A percentile compares a stretch with the other conserved stretches of the same genome.
Evolutionary conservation across 2,888 invertebrate species (phyloP).

Genomic region (Electrophaes corylata): DNA sequence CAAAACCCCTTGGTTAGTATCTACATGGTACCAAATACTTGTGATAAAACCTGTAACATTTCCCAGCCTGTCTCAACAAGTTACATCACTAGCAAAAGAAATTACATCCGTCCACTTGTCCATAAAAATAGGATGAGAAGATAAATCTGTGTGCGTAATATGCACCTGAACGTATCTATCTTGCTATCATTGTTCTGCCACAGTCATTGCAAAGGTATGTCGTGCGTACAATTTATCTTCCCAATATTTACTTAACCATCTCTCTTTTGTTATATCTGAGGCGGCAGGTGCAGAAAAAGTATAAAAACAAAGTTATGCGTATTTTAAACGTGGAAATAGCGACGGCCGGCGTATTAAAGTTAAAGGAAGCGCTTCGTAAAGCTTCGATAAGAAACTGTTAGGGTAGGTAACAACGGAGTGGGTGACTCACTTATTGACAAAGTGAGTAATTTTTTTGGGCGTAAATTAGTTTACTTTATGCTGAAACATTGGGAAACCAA

Average conservation of each 20-base stretch:
- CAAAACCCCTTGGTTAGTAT: neutral
- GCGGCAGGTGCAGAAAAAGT: slow-evolving; percentile 62
- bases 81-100: slow-evolving; percentile 22
- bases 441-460: neutral
- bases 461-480: neutral
- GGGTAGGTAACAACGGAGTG: slow-evolving; percentile 30
- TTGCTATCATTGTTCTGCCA: slow-evolving; percentile 67
- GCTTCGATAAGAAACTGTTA: slow-evolving; percentile 48
- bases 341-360: slow-evolving; percentile 50
- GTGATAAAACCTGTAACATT: slow-evolving; percentile 6
- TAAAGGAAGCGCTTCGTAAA: slow-evolving; percentile 52
- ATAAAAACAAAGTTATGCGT: slow-evolving; percentile 55
- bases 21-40: neutral
- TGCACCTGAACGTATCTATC: slow-evolving; percentile 64
- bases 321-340: slow-evolving; percentile 63
- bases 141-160: slow-evolving; percentile 50
- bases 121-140: slow-evolving; percentile 27
- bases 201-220: slow-evolving; percentile 65
- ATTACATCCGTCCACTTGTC: slow-evolving; percentile 42
- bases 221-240: slow-evolving; percentile 54
- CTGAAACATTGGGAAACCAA: neutral
- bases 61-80: slow-evolving; percentile 15
- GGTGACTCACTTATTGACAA: slow-evolving; percentile 28
- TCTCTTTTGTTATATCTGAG: slow-evolving; percentile 61
- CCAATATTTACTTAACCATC: slow-evolving; percentile 60